phyloP scores from a whole-genome alignment of 2,797 vertebrate genomes.

The Glyptemys insculpta region DNA sequence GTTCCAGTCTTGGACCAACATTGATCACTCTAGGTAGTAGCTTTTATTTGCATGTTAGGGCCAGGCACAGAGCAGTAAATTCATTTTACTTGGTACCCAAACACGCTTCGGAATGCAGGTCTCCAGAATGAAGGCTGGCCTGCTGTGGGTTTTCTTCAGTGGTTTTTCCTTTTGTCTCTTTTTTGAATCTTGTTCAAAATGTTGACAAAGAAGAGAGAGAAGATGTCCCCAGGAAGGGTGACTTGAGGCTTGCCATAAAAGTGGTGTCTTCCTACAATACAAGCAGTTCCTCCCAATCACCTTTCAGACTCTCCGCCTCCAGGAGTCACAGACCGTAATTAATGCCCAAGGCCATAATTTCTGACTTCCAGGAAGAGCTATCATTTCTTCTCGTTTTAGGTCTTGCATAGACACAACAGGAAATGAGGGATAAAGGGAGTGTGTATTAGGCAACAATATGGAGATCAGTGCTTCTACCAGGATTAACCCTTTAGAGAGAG shows the following conservation, averaged over 20 bases:
- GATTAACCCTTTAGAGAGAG: neutral
- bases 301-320: neutral
- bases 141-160: neutral
- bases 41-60: neutral
- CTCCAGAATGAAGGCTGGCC: neutral
- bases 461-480: conserved; percentile 7
- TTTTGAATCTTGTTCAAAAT: neutral
- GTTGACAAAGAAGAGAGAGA: neutral
- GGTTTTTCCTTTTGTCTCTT: neutral
- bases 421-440: conserved; percentile 18
- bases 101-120: neutral
- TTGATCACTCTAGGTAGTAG: neutral
- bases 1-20: neutral
- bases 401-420: conserved; percentile 71
- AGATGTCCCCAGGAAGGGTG: neutral
- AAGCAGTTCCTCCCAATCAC: neutral
- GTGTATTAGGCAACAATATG: neutral
- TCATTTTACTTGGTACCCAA: neutral
- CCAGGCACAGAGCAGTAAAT: neutral
- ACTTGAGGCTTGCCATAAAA: neutral
- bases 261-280: neutral
- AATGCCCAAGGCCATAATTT: conserved; percentile 53
- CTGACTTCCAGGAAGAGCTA: neutral
- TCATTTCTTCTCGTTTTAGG: conserved; percentile 66
- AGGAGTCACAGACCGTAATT: conserved; percentile 55